phyloP scores from a whole-genome alignment of 2,113 vertebrate species.

The Scomber colias region DNA sequence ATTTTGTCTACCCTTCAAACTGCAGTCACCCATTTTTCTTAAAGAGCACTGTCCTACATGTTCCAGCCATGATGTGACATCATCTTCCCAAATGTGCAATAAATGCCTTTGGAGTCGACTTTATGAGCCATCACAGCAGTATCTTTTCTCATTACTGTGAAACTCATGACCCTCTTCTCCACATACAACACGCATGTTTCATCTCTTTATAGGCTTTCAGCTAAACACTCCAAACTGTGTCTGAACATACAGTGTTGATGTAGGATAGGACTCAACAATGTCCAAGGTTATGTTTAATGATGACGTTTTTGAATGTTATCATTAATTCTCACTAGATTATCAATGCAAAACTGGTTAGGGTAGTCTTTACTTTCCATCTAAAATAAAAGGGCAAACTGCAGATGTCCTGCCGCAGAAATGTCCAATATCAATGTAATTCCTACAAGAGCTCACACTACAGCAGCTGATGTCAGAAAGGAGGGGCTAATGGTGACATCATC shows the following conservation, averaged over 20 bases:
- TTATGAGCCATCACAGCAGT: slow-evolving; percentile 31
- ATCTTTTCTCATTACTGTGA: slow-evolving; percentile 33
- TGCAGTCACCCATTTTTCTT: slow-evolving; percentile 19
- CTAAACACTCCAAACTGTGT: not conserved
- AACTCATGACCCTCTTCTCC: not conserved
- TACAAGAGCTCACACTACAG: no score
- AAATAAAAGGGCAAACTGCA: no score
- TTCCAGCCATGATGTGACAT: slow-evolving; percentile 48
- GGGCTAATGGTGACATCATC: no score
- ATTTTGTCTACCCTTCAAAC: slow-evolving; percentile 20
- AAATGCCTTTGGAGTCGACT: slow-evolving; percentile 43
- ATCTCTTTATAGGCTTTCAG: not conserved
- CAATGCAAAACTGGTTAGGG: no score
- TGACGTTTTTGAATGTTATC: no score
- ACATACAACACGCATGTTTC: not conserved
- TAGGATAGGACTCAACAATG: no score
- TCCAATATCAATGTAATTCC: no score
- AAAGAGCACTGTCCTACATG: slow-evolving; percentile 12
- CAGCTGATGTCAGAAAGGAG: no score
- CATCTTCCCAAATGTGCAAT: slow-evolving; percentile 33
- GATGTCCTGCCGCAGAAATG: no score
- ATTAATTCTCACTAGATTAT: no score
- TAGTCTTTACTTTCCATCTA: no score
- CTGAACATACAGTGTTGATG: not conserved
- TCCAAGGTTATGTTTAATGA: no score